Conservation (phyloP, 2,888 invertebrate species). For the Drosophila neonasuta region DNA sequence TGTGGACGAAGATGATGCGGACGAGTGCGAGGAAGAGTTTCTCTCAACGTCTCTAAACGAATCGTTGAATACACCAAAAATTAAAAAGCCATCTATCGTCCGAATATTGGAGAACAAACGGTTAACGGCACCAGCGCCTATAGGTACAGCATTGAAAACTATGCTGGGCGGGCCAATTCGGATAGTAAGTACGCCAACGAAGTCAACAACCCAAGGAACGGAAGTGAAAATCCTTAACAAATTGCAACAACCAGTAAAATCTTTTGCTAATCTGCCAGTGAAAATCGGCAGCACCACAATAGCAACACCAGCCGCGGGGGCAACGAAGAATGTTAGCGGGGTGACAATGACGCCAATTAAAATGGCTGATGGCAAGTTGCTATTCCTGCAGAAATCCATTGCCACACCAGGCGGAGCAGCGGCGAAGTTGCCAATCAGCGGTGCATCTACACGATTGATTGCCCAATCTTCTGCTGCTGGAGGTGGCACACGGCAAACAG, state of each 20-base stretch:
- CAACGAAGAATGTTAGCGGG: slow-evolving; percentile 30
- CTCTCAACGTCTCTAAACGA: slow-evolving; percentile 37
- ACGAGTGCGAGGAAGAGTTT: slow-evolving; percentile 12
- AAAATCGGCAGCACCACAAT: slow-evolving; percentile 69
- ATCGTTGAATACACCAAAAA: slow-evolving; percentile 68
- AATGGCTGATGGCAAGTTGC: slow-evolving; percentile 82
- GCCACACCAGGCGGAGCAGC: slow-evolving; percentile 16
- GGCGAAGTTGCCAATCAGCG: slow-evolving; percentile 18
- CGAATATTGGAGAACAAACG: slow-evolving; percentile 66
- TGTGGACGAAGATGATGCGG: slow-evolving; percentile 37
- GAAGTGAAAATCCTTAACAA: slow-evolving; percentile 66
- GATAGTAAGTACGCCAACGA: slow-evolving; percentile 40
- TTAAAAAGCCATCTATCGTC: slow-evolving; percentile 59
- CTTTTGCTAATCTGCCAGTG: slow-evolving; percentile 33
- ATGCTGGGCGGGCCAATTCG: slow-evolving; percentile 37
- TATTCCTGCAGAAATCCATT: slow-evolving; percentile 81
- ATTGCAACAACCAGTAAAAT: slow-evolving; percentile 43
- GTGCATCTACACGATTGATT: slow-evolving; percentile 10
- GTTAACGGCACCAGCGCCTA: slow-evolving; percentile 31
- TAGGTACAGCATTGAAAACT: slow-evolving; percentile 45
- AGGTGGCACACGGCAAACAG: slow-evolving; percentile 54
- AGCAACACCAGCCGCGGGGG: slow-evolving; percentile 21
- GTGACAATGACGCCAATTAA: slow-evolving; percentile 68
- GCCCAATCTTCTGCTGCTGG: slow-evolving; percentile 13
- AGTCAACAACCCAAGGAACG: slow-evolving; percentile 28